Conservation (phyloP, 2,797 vertebrate species). For the Argentina silus region DNA sequence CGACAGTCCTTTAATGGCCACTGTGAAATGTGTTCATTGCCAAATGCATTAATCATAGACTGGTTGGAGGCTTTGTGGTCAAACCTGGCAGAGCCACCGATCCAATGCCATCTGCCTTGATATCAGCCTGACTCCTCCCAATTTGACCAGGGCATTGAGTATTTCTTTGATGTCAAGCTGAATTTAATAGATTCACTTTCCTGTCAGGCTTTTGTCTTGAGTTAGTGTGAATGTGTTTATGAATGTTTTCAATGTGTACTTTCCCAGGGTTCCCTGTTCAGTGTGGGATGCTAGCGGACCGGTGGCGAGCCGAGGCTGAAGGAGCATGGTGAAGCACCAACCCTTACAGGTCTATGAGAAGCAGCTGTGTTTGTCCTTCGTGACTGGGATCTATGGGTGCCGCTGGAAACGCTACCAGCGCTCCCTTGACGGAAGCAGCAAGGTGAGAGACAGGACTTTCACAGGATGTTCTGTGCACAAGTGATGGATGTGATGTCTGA, state of each 20-base stretch:
- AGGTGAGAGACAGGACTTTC: constrained; percentile 75
- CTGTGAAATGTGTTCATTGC: constrained; percentile 1
- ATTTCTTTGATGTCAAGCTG: not conserved
- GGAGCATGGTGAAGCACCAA: constrained; percentile 99
- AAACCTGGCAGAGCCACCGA: not conserved
- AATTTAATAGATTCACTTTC: no score
- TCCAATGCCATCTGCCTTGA: not conserved
- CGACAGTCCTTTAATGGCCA: not conserved
- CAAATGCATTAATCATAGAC: not conserved
- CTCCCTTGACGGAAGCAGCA: constrained; percentile 94
- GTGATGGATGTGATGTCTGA: not conserved
- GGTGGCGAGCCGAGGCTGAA: constrained; percentile 74
- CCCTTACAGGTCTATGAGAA: constrained; percentile 99
- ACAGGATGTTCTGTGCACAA: not conserved
- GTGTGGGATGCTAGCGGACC: constrained; percentile 84
- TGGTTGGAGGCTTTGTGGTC: not conserved
- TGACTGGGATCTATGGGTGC: constrained; percentile 97
- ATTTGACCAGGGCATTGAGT: not conserved
- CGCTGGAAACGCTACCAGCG: constrained; percentile 99
- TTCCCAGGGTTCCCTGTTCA: constrained; percentile 72
- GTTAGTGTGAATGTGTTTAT: not conserved
- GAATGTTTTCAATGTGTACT: not conserved
- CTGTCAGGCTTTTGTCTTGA: no score
- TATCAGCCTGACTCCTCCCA: not conserved
- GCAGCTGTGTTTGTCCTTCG: constrained; percentile 94